A percentile compares a stretch with the other conserved stretches of the same genome.
Conservation (phyloP, 2,113 vertebrate genomes). For the Conger conger region DNA sequence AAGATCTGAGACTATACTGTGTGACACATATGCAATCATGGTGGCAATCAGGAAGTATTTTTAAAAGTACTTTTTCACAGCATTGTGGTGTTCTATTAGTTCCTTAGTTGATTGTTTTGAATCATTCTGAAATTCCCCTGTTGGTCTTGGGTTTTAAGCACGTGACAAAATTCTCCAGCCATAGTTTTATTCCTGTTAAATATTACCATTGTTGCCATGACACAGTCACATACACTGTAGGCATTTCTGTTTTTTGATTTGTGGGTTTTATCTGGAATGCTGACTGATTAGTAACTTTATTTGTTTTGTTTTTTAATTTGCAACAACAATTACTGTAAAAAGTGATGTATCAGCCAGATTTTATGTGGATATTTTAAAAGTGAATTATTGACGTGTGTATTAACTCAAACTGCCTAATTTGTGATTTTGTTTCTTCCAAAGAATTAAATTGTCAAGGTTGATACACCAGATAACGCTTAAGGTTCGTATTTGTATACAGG, state of each 20-base stretch:
- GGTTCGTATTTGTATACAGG: too few species aligned
- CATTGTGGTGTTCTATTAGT: too few species aligned
- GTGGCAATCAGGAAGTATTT: too few species aligned
- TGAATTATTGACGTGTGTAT: background rate
- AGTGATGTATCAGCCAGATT: background rate
- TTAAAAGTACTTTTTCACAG: too few species aligned
- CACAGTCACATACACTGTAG: too few species aligned
- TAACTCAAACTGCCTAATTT: background rate
- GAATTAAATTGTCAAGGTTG: background rate
- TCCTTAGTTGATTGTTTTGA: too few species aligned
- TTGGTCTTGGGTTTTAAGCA: background rate
- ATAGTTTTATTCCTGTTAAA: background rate
- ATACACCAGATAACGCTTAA: background rate
- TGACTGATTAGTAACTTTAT: background rate
- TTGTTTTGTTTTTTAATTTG: background rate
- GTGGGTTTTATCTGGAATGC: background rate
- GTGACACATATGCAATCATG: too few species aligned
- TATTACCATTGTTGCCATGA: background rate
- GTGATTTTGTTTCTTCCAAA: background rate
- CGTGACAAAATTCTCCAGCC: background rate
- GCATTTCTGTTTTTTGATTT: background rate
- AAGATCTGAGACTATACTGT: too few species aligned
- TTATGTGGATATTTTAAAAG: background rate
- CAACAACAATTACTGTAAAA: background rate
- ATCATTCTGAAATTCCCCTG: background rate